Evolutionary conservation across 2,888 invertebrate species (phyloP).

Genomic region (Ditula angustiorana): DNA sequence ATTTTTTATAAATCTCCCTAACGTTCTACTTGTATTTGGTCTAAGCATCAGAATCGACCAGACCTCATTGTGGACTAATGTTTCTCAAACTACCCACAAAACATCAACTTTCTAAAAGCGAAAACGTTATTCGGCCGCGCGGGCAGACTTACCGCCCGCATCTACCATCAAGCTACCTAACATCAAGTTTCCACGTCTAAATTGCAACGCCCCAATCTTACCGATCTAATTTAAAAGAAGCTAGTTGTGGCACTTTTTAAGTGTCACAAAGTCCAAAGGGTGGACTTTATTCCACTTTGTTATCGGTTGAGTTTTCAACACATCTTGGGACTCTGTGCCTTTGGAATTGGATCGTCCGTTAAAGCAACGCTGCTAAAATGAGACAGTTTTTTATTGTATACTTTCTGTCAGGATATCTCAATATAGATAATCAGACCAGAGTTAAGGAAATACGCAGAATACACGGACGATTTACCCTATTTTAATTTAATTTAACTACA

Average conservation of each 20-base stretch:
- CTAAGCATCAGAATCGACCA: conserved; percentile 1
- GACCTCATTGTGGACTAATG: not conserved
- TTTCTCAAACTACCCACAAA: conserved; percentile 6
- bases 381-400: not conserved
- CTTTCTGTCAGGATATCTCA: not conserved
- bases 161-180: conserved; percentile 7
- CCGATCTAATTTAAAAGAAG: conserved; percentile 60
- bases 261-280: not conserved
- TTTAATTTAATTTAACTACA: conserved; percentile 40
- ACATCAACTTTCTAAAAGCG: conserved; percentile 26
- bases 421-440: not conserved
- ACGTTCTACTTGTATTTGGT: conserved; percentile 8
- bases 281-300: not conserved
- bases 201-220: conserved; percentile 64
- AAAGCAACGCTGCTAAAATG: not conserved
- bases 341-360: conserved; percentile 18
- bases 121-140: too few relatives aligned
- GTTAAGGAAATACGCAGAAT: not conserved
- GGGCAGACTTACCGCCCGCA: too few relatives aligned
- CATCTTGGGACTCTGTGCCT: not conserved
- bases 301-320: not conserved
- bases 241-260: conserved; percentile 60
- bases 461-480: not conserved
- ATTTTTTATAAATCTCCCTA: not conserved
- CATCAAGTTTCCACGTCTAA: conserved; percentile 25